These are phyloP conservation scores for Chironex yamaguchii DNA, from an alignment of 30 jellyfish, hydroid and myxozoan species.

Conservation along the genomic window DNA sequence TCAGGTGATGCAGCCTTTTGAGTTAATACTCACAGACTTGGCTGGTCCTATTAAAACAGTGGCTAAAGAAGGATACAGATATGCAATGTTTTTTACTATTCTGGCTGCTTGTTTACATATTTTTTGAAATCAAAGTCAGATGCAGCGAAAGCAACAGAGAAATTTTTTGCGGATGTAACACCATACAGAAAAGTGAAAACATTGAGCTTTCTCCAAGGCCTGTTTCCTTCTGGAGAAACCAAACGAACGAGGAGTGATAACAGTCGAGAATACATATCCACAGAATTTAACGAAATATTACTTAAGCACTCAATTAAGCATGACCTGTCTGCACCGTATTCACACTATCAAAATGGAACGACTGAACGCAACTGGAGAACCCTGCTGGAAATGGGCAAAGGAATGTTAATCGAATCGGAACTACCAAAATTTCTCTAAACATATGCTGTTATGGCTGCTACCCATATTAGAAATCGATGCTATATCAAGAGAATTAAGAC, in stretches of 20 bases:
- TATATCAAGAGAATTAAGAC: constrained; percentile 1
- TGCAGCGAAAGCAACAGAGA: not conserved
- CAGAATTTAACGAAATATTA: not conserved
- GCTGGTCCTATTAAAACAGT: constrained; percentile 67
- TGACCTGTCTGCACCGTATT: constrained; percentile 63
- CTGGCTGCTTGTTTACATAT: not conserved
- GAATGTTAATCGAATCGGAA: constrained; percentile 52
- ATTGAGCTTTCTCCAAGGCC: constrained; percentile 49
- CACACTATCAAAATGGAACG: constrained; percentile 88
- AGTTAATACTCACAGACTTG: constrained; percentile 52
- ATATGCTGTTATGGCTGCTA: constrained; percentile 76
- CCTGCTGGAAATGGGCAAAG: constrained; percentile 80
- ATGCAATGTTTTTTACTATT: not conserved
- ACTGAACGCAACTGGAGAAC: constrained; percentile 83
- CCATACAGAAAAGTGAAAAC: constrained; percentile 30
- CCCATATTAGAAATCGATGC: constrained; percentile 78
- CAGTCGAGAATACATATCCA: constrained; percentile 40
- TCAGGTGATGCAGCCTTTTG: constrained; percentile 43
- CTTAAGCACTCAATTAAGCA: constrained; percentile 36
- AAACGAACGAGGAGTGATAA: constrained; percentile 19
- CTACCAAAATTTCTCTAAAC: constrained; percentile 71
- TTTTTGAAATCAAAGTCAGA: not conserved
- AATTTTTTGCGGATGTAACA: constrained; percentile 8
- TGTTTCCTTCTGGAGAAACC: constrained; percentile 70
- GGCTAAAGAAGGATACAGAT: constrained; percentile 40